phyloP scores from a whole-genome alignment of 2,797 vertebrate species.

The Choloepus didactylus region DNA sequence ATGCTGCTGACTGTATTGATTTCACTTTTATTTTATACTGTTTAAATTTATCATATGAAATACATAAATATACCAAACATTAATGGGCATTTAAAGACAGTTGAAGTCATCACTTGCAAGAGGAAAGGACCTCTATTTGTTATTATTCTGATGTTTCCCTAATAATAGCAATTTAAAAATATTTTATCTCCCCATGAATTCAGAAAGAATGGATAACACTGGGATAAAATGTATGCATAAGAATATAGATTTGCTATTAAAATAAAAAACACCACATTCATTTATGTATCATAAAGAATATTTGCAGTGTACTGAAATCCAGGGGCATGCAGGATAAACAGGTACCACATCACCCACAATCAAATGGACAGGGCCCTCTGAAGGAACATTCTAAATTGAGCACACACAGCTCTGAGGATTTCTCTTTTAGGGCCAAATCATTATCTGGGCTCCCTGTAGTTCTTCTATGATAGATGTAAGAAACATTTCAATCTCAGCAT shows the following conservation, averaged over 20 bases:
- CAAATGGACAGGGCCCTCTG: not conserved
- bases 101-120: conserved; percentile 4
- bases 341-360: fast-evolving
- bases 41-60: not conserved
- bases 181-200: not conserved
- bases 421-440: not conserved
- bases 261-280: not conserved
- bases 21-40: not conserved
- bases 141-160: not conserved
- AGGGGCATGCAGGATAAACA: not conserved
- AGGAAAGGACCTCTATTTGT: not conserved
- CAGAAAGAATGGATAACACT: not conserved
- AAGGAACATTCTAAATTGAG: not conserved
- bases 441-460: conserved; percentile 11
- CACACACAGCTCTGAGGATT: not conserved
- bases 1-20: not conserved
- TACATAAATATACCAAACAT: not conserved
- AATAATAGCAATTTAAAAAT: not conserved
- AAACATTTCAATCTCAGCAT: not conserved
- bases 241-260: not conserved
- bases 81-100: not conserved
- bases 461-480: not conserved
- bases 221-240: not conserved
- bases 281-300: not conserved
- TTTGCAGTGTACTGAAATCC: not conserved